Evolutionary conservation across 1,140 invertebrate genomes (phyloP), one percentile per base, ranked within the genome.

Genomic region (Penaeus japonicus): DNA sequence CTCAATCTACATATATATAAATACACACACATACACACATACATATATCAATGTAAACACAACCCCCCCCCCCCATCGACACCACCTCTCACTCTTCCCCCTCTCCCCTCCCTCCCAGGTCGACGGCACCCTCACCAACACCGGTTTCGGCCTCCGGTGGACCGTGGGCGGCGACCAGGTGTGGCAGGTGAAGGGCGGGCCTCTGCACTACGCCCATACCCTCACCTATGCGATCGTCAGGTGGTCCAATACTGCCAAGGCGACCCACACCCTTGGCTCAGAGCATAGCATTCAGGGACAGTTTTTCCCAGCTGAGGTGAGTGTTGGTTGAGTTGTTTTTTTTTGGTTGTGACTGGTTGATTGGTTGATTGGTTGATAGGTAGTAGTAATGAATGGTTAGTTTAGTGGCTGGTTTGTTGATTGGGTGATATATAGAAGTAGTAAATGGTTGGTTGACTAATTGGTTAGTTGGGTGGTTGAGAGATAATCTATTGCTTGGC

Each of bases 261-360:
- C 80, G 59, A 75, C 86, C 5, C 79, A 82, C 70, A 84, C 80
- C 4, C 22, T 88, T 18, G 86, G 86, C 18, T 88, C 86, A 1
- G 86, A 88, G 54, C 86, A 88, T 73, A 88, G 86, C 53, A 82
- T 88, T 54, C 86, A 88, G 70, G 86, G 86, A 0, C 86, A 88
- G 32, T 73, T 82, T 35, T 88, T 88, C 54, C 86, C 86, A 0
- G 86, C 80, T 27, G 86, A 88, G 86, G 86, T 88, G 32, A 59
- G 86, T 82, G 20, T 18, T 10, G 12, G 10, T 15, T 24, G 17
- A 24, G 75, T 78, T 78, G n/a, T 24, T 22, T 15, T n/a, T 1
- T 78, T 39, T 39, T 78, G 7, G n/a, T 47, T 75, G 17, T 35
- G 5, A 27, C 12, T 27, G 4, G 24, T 35, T 77, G 18, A 32